These are phyloP conservation scores for Catharus bicknelli DNA, from an alignment of 2,113 vertebrate genomes.

Conservation along the genomic window DNA sequence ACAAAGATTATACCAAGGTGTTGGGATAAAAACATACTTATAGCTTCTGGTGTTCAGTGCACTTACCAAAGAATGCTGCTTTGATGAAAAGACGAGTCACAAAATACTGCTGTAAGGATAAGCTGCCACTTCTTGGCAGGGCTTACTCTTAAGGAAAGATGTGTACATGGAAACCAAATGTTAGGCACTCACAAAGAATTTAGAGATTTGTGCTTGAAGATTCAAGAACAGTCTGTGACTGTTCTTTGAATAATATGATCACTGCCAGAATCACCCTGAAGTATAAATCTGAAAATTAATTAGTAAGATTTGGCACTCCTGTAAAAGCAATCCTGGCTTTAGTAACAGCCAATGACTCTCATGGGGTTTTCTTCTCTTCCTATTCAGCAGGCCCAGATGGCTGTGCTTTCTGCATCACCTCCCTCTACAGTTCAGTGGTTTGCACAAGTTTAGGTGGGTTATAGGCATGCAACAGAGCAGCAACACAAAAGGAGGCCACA, in stretches of 20 bases:
- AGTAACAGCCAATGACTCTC: background rate
- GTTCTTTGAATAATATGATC: background rate
- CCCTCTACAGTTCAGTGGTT: background rate
- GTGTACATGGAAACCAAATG: background rate
- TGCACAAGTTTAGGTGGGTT: background rate
- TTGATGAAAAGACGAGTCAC: background rate
- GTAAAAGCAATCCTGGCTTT: background rate
- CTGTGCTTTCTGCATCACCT: background rate
- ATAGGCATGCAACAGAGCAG: background rate
- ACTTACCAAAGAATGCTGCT: background rate
- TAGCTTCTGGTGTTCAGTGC: background rate
- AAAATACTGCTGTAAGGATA: background rate
- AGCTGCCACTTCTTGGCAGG: background rate
- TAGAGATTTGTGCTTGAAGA: background rate
- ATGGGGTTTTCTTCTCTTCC: background rate
- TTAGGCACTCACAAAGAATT: background rate
- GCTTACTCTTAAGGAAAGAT: background rate
- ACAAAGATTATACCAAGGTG: background rate
- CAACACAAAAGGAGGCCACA: background rate
- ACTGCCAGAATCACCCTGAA: slow-evolving; percentile 13
- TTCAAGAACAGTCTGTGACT: background rate
- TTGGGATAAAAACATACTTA: background rate
- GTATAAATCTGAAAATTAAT: slow-evolving; percentile 45
- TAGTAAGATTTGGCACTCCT: slow-evolving; percentile 28
- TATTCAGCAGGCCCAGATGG: slow-evolving; percentile 34